Conservation (phyloP, 2,113 vertebrate species). For the Calonectris borealis region DNA sequence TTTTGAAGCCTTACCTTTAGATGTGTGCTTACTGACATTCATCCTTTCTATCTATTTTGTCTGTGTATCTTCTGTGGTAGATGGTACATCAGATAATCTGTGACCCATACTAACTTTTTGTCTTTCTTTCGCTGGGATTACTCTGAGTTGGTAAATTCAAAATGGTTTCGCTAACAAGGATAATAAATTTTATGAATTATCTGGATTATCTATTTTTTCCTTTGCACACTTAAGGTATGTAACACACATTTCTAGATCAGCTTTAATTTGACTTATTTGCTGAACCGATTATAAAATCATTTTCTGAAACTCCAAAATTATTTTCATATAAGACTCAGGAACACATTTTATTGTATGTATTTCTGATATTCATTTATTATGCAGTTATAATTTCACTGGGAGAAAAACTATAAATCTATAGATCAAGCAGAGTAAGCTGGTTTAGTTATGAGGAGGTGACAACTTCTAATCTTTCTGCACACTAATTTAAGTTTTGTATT, state of each 20-base stretch:
- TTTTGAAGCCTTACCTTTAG: background rate
- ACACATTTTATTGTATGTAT: background rate
- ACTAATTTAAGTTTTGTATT: background rate
- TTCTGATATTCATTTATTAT: background rate
- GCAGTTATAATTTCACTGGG: background rate
- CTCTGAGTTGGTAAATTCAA: background rate
- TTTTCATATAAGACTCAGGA: background rate
- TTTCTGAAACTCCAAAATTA: background rate
- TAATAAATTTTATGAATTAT: background rate
- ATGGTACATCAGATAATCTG: background rate
- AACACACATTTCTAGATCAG: background rate
- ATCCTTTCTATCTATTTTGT: background rate
- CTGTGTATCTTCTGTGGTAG: background rate
- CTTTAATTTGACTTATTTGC: background rate
- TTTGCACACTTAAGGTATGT: background rate
- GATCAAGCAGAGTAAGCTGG: background rate
- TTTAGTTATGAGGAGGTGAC: background rate
- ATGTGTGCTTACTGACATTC: background rate
- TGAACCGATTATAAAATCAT: fast-evolving
- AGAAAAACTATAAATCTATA: background rate
- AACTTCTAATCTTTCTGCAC: background rate
- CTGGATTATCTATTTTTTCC: background rate
- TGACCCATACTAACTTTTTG: background rate
- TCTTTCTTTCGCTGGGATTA: background rate
- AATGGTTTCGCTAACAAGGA: background rate